Base-by-base conservation (phyloP, 2,113 vertebrate genomes). In the Narcine bancroftii region DNA sequence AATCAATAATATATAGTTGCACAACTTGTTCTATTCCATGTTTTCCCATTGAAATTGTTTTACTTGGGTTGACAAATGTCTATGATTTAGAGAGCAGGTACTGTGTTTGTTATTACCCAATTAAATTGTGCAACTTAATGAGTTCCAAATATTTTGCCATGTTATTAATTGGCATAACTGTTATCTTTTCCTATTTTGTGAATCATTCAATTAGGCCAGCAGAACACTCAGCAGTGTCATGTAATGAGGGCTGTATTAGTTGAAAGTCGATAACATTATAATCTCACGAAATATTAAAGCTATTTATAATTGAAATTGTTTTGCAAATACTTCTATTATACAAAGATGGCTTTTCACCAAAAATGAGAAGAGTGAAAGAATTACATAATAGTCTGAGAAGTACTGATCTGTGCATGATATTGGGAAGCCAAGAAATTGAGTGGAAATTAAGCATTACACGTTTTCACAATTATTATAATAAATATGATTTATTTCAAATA, bases 161-260 rank as follows among this genome's bases (percentile, higher is more conserved):
- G 63, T 69, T 91, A 91, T 91, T 91, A 91, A 91, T 91, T 91
- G 89, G 89, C 89, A 91, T 69, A 4, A 42, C 89, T 91, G 60
- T 47, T 91, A 91, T 69, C 65, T 91, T 91, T 65, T 47, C 65
- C 42, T 91, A 47, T 91, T 69, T 69, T 91, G 60, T 91, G 89
- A 91, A 47, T 47, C 26, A 91, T 91, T 91, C 89, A 91, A 91
- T 69, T 91, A 91, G 66, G 66, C 63, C 26, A 47, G 63, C 65
- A 71, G 66, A 69, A 47, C 39, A 91, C 13, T 91, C 42, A 91
- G 89, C 89, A 45, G 60, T 39, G 33, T 26, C 69, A 42, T 71
- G 89, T 91, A 91, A 91, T 47, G 89, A 71, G 89, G 42, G 42
- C 63, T 39, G 26, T 91, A 91, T 47, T 71, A 91, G 63, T 91